Percentiles rank a stretch among this genome's conserved stretches.
phyloP scores from a whole-genome alignment of 2,888 invertebrate genomes.

The Dilophus febrilis region DNA sequence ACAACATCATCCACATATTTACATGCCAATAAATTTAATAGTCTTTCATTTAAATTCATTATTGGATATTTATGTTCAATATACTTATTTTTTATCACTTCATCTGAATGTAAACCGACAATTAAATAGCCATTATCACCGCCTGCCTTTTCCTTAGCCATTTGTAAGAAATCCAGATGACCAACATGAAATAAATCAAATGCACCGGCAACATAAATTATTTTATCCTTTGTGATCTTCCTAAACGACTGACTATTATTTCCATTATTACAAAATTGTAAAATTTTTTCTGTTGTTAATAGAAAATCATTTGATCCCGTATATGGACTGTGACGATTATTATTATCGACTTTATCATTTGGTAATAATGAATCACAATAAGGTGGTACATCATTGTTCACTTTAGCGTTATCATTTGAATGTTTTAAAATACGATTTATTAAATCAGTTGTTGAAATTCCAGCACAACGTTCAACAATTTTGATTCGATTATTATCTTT shows the following conservation, averaged over 20 bases:
- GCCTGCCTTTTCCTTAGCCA: slow-evolving; percentile 58
- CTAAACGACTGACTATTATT: slow-evolving; percentile 60
- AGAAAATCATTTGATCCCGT: slow-evolving; percentile 96
- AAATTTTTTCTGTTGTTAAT: slow-evolving; percentile 86
- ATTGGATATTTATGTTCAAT: slow-evolving; percentile 94
- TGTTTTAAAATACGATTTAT: slow-evolving; percentile 88
- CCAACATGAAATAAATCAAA: slow-evolving; percentile 98
- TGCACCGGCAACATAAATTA: slow-evolving; percentile 84
- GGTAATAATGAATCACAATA: slow-evolving; percentile 43
- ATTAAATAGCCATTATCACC: slow-evolving; percentile 97
- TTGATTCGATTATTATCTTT: slow-evolving; percentile 85
- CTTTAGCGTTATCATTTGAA: slow-evolving; percentile 62
- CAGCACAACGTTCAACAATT: slow-evolving; percentile 89
- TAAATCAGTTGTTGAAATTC: slow-evolving; percentile 94
- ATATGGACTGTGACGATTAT: slow-evolving; percentile 80
- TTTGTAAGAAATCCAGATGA: slow-evolving; percentile 87
- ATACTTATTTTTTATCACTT: slow-evolving; percentile 75
- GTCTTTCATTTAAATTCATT: slow-evolving; percentile 97
- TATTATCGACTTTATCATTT: too few relatives aligned
- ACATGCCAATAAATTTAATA: slow-evolving; percentile 90
- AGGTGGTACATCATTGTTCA: slow-evolving; percentile 49
- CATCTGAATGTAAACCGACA: slow-evolving; percentile 90
- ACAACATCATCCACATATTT: slow-evolving; percentile 98
- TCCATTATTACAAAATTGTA: slow-evolving; percentile 85
- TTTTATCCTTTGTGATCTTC: slow-evolving; percentile 53